Evolutionary conservation across 2,888 invertebrate species (phyloP), one percentile per base, ranked within the genome.

Genomic region (Aphodius granarius): DNA sequence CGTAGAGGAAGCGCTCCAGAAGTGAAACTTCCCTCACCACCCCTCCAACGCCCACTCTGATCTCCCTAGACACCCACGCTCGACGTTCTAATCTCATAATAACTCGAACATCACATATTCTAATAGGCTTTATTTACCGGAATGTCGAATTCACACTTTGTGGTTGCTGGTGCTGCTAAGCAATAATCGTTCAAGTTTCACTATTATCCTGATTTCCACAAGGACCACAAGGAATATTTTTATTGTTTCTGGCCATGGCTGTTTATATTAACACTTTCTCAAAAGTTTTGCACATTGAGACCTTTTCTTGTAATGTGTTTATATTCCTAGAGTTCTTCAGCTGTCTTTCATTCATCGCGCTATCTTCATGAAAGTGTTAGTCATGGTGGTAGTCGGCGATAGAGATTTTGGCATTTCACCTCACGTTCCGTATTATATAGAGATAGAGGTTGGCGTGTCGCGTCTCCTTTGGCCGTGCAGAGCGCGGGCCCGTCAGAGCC

Each of bases 341-440:
- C n/a, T n/a, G n/a, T n/a, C n/a, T 43, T 43, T 43, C 13, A 9
- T 43, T 43, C 4, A 6, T 43, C 43, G 43, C 6, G 43, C 43
- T 6, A 43, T 43, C 13, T 43, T 43, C 43, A 43, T 43, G 43
- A 43, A 43, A 43, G 43, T 13, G 43, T 43, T 43, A 43, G 43
- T 13, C n/a, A n/a, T n/a, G 43, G 4, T 43, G 43, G 43, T 43
- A 43, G 43, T 43, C 43, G 43, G 13, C 43, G 43, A 43, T 43
- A 43, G 43, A 68, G 68, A 68, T 68, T 68, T 68, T 68, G 68
- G 72, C 75, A 43, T 83, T 85, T 85, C 85, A 80, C 80, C 83
- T 85, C 86, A 86, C 86, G 86, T 86, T 82, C 81, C 78, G 81
- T 85, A 85, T 84, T 85, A 86, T 85, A 83, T 83, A 72, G 76